Evolutionary conservation across 2,797 vertebrate species (phyloP).

Genomic region (Tenualosa thibaudeaui): DNA sequence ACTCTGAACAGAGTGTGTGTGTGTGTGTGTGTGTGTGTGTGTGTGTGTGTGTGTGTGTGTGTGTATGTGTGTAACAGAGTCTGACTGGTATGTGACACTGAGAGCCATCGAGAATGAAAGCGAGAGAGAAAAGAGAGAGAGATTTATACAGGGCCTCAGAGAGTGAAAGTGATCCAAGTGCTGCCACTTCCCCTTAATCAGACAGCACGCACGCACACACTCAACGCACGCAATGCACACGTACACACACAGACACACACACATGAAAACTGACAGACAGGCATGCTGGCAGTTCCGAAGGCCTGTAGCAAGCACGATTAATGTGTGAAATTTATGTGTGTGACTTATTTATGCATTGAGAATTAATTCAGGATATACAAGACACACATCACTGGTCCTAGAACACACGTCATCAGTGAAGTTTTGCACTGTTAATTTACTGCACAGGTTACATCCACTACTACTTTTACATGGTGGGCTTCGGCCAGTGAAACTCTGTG

Average conservation of each 20-base stretch:
- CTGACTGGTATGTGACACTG: neutral
- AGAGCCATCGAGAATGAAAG: neutral
- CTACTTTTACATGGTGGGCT: too few relatives aligned
- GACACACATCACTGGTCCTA: too few relatives aligned
- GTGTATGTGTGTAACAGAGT: neutral
- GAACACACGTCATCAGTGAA: neutral
- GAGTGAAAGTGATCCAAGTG: neutral
- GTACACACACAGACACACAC: neutral
- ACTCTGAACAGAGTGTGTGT: neutral
- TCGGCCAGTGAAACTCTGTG: neutral
- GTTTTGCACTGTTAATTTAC: too few relatives aligned
- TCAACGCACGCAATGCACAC: neutral
- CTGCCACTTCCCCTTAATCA: neutral
- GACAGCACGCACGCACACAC: constrained; percentile 17
- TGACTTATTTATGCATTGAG: neutral
- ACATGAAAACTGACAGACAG: neutral
- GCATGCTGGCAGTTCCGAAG: neutral
- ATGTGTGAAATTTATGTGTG: neutral
- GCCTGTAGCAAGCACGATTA: neutral
- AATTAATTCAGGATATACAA: neutral
- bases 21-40: neutral
- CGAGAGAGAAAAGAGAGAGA: neutral
- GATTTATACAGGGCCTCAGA: neutral
- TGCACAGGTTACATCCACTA: neutral
- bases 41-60: neutral